Base-by-base conservation (phyloP, 2,797 vertebrate species). In the Ptychobarbus kaznakovi region DNA sequence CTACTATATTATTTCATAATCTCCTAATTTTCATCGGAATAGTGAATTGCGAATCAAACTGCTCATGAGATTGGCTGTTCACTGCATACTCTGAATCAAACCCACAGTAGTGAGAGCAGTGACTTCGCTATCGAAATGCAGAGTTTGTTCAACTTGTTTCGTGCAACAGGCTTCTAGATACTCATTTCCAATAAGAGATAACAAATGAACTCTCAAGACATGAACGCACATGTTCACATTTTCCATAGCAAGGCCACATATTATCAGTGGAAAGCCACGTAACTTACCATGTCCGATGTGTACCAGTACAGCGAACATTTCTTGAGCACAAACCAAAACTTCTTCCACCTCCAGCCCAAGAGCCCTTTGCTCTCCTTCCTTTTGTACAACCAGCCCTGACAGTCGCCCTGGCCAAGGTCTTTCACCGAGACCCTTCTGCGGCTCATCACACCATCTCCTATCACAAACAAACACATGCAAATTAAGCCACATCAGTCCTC, bases 321-420 rank as follows among this genome's bases (percentile, higher is more conserved):
- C 92, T 97, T 96, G 86, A 98, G 93, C 77, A 98, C 96, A 65
- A 97, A 96, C 97, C 97, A 98, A 93, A 94, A 96, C 93, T 95
- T 97, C 90, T 96, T 97, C 97, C 97, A 98, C 92, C 95, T 97
- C 91, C 93, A 95, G 80, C 95, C 94, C 81, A 98, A 94, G 87
- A 98, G 96, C 86, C 92, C 93, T 89, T 95, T 95, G 83, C 94
- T 94, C 89, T 96, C 94, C 78, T 95, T 97, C 90, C 96, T 96
- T 93, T 96, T 97, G 87, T 95, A 96, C 1, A 98, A 94, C 97
- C 97, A 98, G 53, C 97, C 97, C 89, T 97, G 94, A 86, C 94
- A 96, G 89, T 97, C 97, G 0, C 92, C 93, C 61, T 90, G 86
- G 1, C 96, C 96, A 88, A 98, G 95, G n/a, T 97, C 96, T 84